Conservation (phyloP, 2,888 invertebrate species). For the Spilarctia lutea region DNA sequence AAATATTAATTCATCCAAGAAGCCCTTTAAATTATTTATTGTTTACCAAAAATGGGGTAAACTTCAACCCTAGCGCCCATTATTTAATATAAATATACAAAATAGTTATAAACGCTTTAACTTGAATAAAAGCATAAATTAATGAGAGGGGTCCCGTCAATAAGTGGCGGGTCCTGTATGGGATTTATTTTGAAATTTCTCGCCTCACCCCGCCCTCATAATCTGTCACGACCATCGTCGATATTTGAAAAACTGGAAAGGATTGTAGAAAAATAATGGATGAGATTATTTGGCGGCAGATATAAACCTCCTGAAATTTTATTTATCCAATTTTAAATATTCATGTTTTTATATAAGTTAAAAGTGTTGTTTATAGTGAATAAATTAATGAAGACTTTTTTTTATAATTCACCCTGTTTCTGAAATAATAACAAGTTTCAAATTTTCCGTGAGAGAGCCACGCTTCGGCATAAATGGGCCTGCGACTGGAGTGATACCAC, state of each 20-base stretch:
- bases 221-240: slow-evolving; percentile 44
- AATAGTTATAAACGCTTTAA: slow-evolving; percentile 30
- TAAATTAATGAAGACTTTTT: too few species aligned
- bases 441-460: too few species aligned
- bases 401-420: neutral
- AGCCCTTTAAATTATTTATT: neutral
- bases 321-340: neutral
- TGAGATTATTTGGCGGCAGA: neutral
- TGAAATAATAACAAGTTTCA: neutral
- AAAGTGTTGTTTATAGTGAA: too few species aligned
- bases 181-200: slow-evolving; percentile 61
- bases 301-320: neutral
- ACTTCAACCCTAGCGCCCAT: neutral
- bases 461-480: too few species aligned
- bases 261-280: slow-evolving; percentile 12
- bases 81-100: slow-evolving; percentile 5
- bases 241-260: slow-evolving; percentile 38
- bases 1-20: neutral
- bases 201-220: slow-evolving; percentile 43
- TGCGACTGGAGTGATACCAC: too few species aligned
- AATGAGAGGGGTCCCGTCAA: slow-evolving; percentile 52
- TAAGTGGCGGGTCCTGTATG: slow-evolving; percentile 52
- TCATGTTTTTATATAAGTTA: neutral
- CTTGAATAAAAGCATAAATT: slow-evolving; percentile 50
- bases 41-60: neutral